Evolutionary conservation across 2,888 invertebrate genomes (phyloP), one percentile per base, ranked within the genome.

Genomic region (Saturnia japonica): DNA sequence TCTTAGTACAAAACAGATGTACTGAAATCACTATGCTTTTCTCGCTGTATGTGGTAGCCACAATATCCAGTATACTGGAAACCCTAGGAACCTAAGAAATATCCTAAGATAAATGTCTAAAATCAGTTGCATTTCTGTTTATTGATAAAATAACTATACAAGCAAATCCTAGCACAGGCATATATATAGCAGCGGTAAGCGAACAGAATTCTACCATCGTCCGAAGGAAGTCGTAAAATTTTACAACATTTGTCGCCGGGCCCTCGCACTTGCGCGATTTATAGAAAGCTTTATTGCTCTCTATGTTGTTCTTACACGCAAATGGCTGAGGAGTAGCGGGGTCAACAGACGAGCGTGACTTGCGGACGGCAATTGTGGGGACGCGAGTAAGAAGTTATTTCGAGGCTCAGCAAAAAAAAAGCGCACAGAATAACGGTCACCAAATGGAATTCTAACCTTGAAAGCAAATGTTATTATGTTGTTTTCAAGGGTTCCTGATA

Each of bases 201-300:
- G 54, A 54, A 42, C 75, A 73, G 64, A 68, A 74, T 75, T 72
- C 77, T 74, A 69, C 70, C 73, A 69, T 47, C 77, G 72, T 68
- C 72, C 77, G 78, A 78, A 82, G 88, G 88, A 88, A 86, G 84
- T 87, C 85, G 82, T 89, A 82, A 88, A 88, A 78, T 78, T 84
- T 88, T 81, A 88, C 81, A 82, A 79, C 80, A 72, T 76, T 76
- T 77, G 84, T 81, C 75, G 77, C 74, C 72, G 81, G 76, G 80
- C 77, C 81, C 85, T 82, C 79, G 77, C 72, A 34, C 69, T 72
- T 70, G 76, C 77, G 79, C 82, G 81, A 82, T 84, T 84, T 85
- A 87, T 85, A 86, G 84, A 86, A 84, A 85, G 84, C 82, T 86
- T 85, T 87, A 87, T 83, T 79, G 81, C 78, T 80, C 80, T 72